Percentiles rank a stretch among this genome's conserved stretches.
phyloP scores from a whole-genome alignment of 2,888 invertebrate species.

The Aethes cnicana region DNA sequence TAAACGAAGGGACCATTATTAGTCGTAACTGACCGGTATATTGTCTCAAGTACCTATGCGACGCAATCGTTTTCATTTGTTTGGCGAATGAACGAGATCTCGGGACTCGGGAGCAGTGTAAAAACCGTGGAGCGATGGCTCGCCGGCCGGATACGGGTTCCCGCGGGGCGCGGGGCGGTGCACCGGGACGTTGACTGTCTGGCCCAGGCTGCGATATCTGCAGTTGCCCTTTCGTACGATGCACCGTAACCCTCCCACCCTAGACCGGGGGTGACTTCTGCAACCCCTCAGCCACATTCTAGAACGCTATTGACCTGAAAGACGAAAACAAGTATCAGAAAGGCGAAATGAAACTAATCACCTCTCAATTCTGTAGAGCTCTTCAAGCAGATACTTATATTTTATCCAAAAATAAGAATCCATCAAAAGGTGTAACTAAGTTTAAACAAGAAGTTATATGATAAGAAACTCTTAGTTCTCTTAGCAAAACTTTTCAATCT shows the following conservation, averaged over 20 bases:
- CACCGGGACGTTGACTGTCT: conserved; percentile 82
- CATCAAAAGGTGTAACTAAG: not conserved
- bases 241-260: conserved; percentile 76
- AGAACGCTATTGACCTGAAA: conserved; percentile 74
- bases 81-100: conserved; percentile 60
- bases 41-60: conserved; percentile 71
- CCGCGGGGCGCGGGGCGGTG: conserved; percentile 62
- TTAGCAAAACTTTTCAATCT: no score
- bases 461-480: no score
- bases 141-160: conserved; percentile 74
- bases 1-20: conserved; percentile 34
- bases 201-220: conserved; percentile 77
- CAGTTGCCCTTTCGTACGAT: conserved; percentile 82
- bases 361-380: no score
- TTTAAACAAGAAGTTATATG: not conserved
- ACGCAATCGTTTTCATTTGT: conserved; percentile 70
- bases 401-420: not conserved
- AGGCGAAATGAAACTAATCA: conserved; percentile 13
- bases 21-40: conserved; percentile 42
- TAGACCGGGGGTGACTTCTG: conserved; percentile 60
- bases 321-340: conserved; percentile 57
- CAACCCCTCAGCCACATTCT: conserved; percentile 61
- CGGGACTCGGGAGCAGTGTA: conserved; percentile 54
- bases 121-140: conserved; percentile 58
- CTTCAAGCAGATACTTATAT: not conserved